These are phyloP conservation scores for Pristionchus exspectatus DNA, from an alignment of 2,888 invertebrate genomes.

Conservation along the genomic window DNA sequence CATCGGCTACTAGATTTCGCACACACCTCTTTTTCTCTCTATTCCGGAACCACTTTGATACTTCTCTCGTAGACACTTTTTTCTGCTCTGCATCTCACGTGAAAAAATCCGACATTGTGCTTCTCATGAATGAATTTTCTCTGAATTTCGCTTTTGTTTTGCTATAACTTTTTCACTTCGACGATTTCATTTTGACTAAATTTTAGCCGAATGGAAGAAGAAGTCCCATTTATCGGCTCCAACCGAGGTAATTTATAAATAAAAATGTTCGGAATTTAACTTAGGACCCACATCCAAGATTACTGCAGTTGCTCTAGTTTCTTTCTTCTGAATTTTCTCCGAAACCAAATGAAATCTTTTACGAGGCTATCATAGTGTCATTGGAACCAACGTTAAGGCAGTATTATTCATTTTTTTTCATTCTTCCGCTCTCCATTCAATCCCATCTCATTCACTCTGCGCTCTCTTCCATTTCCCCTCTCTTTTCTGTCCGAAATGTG, in stretches of 20 bases:
- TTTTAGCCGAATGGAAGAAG: conserved; percentile 11
- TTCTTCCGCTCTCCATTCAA: conserved; percentile 14
- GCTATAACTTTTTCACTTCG: neutral
- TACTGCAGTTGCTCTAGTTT: neutral
- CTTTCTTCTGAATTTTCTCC: neutral
- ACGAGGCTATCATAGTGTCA: neutral
- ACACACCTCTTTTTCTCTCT: conserved; percentile 3
- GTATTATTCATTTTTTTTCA: conserved; percentile 10
- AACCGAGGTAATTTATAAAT: neutral
- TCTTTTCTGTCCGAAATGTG: conserved; percentile 20
- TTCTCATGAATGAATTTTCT: neutral
- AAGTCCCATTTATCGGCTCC: neutral
- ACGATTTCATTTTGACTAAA: neutral
- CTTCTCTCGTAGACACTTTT: neutral
- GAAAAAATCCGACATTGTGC: neutral
- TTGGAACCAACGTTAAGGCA: neutral
- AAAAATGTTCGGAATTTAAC: neutral
- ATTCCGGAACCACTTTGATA: conserved; percentile 38
- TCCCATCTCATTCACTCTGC: neutral
- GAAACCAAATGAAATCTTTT: neutral
- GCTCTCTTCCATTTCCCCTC: neutral
- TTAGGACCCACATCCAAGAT: no score
- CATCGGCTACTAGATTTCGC: conserved; percentile 33
- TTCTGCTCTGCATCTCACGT: neutral
- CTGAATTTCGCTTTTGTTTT: neutral